Evolutionary conservation across 37 sponge, comb jelly and placozoan species (phyloP).

Genomic region (Axinella damicornis): DNA sequence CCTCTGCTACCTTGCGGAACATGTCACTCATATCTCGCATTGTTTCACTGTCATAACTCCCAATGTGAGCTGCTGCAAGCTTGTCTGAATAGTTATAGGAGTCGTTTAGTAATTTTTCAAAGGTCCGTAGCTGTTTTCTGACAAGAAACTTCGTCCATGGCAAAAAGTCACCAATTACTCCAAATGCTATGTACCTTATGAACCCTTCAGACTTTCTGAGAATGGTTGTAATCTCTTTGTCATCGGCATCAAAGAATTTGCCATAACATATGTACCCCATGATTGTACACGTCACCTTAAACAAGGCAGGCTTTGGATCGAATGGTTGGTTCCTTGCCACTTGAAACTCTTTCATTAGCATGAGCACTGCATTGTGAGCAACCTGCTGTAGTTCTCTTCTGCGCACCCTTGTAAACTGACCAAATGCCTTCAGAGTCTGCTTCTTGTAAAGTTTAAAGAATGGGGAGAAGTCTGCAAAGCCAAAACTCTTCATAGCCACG

Average conservation of each 20-base stretch:
- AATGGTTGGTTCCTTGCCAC: constrained; percentile 17
- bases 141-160: constrained; percentile 26
- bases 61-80: constrained; percentile 7
- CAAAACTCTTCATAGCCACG: neutral
- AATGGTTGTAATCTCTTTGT: constrained; percentile 11
- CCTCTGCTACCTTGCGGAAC: constrained; percentile 21
- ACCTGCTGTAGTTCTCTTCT: constrained; percentile 29
- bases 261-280: constrained; percentile 57
- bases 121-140: neutral
- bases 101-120: constrained; percentile 12
- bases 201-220: constrained; percentile 6
- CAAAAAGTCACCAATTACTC: constrained; percentile 38
- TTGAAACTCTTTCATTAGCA: neutral
- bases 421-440: constrained; percentile 11
- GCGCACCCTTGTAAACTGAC: constrained; percentile 14
- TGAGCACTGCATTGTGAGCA: constrained; percentile 35
- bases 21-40: constrained; percentile 38
- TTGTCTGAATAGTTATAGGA: constrained; percentile 24
- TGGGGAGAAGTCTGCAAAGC: constrained; percentile 23
- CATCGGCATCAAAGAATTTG: constrained; percentile 14
- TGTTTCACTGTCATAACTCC: constrained; percentile 8
- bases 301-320: constrained; percentile 21
- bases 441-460: constrained; percentile 7
- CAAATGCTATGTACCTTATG: constrained; percentile 5
- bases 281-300: constrained; percentile 8